These are phyloP conservation scores for Mesocentrotus franciscanus DNA, from an alignment of 53 echinoderm and acorn worm genomes.

Conservation along the genomic window DNA sequence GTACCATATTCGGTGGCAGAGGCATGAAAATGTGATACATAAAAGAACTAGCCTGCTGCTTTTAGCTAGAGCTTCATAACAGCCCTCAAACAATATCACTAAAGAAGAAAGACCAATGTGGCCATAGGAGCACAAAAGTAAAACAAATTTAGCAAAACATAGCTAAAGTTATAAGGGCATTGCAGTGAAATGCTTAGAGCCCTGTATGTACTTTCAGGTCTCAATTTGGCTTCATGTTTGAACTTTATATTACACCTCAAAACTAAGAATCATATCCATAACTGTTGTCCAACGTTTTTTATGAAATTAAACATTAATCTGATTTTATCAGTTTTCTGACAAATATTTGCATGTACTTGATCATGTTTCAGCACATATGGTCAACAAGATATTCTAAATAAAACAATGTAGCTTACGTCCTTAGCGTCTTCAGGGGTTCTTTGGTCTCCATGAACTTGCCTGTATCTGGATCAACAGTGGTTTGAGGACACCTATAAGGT, in stretches of 20 bases:
- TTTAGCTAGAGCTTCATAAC: not conserved
- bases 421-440: constrained; percentile 78
- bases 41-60: too few species aligned
- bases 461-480: constrained; percentile 76
- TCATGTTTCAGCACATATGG: not conserved
- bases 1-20: too few species aligned
- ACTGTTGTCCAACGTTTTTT: too few species aligned
- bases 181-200: too few species aligned
- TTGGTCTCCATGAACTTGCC: constrained; percentile 68
- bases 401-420: constrained; percentile 64
- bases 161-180: not conserved
- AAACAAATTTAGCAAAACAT: not conserved
- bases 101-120: too few species aligned
- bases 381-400: not conserved
- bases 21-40: too few species aligned
- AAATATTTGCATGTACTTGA: not conserved
- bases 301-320: too few species aligned
- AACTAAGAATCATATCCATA: not conserved
- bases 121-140: too few species aligned
- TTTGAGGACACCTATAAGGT: constrained; percentile 59
- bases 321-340: too few species aligned
- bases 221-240: not conserved
- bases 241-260: not conserved
- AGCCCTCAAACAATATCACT: not conserved
- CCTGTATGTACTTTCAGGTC: not conserved